Conservation (phyloP, 2,888 invertebrate species). For the Metacarcinus magister region DNA sequence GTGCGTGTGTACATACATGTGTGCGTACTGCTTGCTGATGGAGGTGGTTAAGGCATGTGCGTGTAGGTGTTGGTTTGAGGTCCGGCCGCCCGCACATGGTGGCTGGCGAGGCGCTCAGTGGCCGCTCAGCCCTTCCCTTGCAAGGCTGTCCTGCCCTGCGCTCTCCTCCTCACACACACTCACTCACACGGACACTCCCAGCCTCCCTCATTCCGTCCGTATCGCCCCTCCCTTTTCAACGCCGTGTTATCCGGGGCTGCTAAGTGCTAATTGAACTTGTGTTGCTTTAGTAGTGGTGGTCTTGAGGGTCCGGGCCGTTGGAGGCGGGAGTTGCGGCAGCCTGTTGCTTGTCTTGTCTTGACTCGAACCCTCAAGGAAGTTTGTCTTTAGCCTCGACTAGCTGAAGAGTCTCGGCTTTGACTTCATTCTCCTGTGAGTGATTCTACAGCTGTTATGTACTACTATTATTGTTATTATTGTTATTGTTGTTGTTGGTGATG, state of each 20-base stretch:
- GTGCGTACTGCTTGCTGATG: no score
- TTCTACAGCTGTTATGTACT: background rate
- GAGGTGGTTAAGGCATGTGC: no score
- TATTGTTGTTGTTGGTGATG: background rate
- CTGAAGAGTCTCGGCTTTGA: background rate
- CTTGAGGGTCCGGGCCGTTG: background rate
- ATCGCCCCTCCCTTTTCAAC: background rate
- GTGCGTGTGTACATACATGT: background rate
- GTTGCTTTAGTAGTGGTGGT: background rate
- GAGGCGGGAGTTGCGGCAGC: background rate
- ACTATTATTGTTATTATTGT: background rate
- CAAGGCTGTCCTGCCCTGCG: background rate
- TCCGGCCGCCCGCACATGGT: no score
- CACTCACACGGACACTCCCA: slow-evolving; percentile 26
- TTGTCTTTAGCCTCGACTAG: background rate
- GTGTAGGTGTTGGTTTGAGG: no score
- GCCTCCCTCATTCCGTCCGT: background rate
- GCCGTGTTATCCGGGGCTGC: background rate
- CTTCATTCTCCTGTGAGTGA: background rate
- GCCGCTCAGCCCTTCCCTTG: background rate
- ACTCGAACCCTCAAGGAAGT: background rate
- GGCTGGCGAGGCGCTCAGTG: no score
- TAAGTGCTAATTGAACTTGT: background rate
- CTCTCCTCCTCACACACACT: background rate
- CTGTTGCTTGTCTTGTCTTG: background rate